Conservation (phyloP, 2,888 invertebrate species). For the Melanotus villosus region DNA sequence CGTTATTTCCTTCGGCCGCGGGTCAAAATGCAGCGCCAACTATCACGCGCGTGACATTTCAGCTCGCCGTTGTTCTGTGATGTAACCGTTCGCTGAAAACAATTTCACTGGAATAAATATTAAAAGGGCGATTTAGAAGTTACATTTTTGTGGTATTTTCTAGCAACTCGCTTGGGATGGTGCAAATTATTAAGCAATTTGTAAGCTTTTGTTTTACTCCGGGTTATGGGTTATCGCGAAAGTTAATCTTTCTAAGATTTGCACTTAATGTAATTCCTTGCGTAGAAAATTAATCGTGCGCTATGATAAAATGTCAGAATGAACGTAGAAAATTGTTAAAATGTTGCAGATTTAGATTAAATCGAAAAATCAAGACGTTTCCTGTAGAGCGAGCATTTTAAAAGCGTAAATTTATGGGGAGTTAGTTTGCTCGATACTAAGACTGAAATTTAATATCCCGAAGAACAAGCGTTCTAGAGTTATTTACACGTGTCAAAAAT, state of each 20-base stretch:
- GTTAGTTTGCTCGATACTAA: conserved; percentile 4
- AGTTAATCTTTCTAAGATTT: conserved; percentile 48
- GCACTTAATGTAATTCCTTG: conserved; percentile 23
- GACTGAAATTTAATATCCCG: neutral
- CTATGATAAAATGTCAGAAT: conserved; percentile 9
- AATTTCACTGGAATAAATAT: conserved; percentile 49
- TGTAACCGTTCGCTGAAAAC: conserved; percentile 43
- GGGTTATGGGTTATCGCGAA: conserved; percentile 57
- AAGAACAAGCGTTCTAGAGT: neutral
- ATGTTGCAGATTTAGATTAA: neutral
- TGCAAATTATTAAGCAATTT: conserved; percentile 58
- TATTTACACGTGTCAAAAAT: conserved; percentile 12
- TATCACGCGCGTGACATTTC: conserved; percentile 57
- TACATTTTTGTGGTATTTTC: conserved; percentile 54
- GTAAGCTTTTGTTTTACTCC: conserved; percentile 49
- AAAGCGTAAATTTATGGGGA: conserved; percentile 1
- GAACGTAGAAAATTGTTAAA: neutral
- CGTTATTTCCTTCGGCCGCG: conserved; percentile 40
- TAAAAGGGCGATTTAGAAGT: conserved; percentile 51
- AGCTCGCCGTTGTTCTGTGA: conserved; percentile 39
- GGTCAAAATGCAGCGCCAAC: conserved; percentile 52
- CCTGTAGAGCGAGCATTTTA: neutral
- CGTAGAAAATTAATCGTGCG: conserved; percentile 1
- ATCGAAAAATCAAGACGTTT: neutral
- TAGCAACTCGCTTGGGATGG: conserved; percentile 29